Base-by-base conservation (phyloP, 2,797 vertebrate genomes). In the Molossus molossus region DNA sequence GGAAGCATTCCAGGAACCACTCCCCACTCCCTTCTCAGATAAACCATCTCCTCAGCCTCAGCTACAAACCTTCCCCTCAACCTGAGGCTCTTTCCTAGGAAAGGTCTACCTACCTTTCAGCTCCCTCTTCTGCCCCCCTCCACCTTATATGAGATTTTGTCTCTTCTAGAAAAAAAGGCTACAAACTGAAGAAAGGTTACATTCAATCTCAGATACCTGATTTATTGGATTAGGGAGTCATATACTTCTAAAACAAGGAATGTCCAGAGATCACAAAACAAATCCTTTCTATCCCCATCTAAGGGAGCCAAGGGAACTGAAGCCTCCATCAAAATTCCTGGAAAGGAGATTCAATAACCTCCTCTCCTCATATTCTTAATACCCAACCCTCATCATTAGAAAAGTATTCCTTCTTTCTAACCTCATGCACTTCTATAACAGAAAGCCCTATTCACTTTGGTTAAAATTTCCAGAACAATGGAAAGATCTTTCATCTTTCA, bases 171-270 rank as follows among this genome's bases (percentile, higher is more conserved):
- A 67, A 25, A 53, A 79, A 85, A 64, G 50, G 37, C 53, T 55
- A 33, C 20, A 70, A 45, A 37, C 55, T 53, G 33, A 6, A n/a
- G 58, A 62, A 91, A 72, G 40, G 60, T 75, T 58, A 64, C 45
- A 85, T 23, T 88, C 48, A 50, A n/a, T 73, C 67, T 75, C 60
- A 92, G 50, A 79, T 62, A 25, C n/a, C 86, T 84, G 58, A 76
- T 90, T 91, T 82, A 92, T 21, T 95, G 64, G 96, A 91, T 76
- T 76, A 93, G 75, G 48, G 83, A 90, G 40, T 73, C 73, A 60
- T 17, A 55, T 4, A 53, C 67, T 82, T 93, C 58, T 90, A 83
- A 76, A 29, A 86, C 67, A 92, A 94, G 92, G 33, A 69, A 79
- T 1, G 23, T 40, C 58, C 45, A 92, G 73, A 92, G 83, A 89